Conservation (phyloP, 53 echinoderm and acorn worm genomes). For the Patiria pectinifera region DNA sequence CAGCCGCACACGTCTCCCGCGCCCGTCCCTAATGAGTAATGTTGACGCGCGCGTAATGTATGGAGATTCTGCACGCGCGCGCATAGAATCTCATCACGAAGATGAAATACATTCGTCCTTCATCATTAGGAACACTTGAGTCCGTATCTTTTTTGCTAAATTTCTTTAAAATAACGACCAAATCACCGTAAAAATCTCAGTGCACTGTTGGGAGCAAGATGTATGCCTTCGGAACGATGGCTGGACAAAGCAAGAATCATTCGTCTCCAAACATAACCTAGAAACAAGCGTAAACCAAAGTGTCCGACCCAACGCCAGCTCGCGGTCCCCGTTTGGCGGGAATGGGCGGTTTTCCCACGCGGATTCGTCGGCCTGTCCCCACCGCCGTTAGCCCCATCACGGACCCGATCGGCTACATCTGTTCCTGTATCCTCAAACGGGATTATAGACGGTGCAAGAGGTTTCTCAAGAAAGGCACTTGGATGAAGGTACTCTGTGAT, state of each 20-base stretch:
- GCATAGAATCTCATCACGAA: background rate
- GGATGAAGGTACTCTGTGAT: slow-evolving; percentile 34
- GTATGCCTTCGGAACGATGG: background rate
- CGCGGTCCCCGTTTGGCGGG: background rate
- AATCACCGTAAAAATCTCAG: background rate
- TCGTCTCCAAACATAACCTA: background rate
- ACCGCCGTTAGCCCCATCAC: slow-evolving; percentile 18
- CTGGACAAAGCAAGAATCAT: background rate
- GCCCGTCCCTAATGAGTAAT: background rate
- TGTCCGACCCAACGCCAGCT: background rate
- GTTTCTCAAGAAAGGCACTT: slow-evolving; percentile 55
- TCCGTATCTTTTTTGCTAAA: background rate
- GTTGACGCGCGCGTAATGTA: background rate
- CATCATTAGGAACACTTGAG: background rate
- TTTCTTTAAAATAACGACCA: background rate
- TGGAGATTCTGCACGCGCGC: background rate
- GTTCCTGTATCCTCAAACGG: slow-evolving; percentile 48
- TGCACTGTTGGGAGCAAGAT: background rate
- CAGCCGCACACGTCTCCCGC: background rate
- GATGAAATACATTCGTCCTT: background rate
- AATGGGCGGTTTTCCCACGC: slow-evolving; percentile 35
- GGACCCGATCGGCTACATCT: slow-evolving; percentile 58
- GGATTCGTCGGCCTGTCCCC: slow-evolving; percentile 31
- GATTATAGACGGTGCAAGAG: slow-evolving; percentile 50
- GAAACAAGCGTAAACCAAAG: background rate